These are phyloP conservation scores for Zygogramma bicolorata DNA, from an alignment of 2,888 invertebrate species.

Conservation along the genomic window DNA sequence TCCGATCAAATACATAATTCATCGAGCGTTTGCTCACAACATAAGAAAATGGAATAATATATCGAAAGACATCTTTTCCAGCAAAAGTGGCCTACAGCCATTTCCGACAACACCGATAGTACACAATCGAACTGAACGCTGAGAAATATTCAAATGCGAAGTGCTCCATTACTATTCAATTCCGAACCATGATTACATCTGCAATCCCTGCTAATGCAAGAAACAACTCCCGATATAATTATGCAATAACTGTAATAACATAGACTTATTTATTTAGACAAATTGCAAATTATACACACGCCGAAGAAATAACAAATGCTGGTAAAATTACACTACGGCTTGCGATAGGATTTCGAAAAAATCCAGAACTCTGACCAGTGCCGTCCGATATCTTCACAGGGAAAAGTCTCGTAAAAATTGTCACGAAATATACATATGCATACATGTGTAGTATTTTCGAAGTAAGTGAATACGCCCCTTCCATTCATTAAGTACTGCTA, in stretches of 20 bases:
- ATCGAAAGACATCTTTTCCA: too few species aligned
- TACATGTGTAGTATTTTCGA: too few species aligned
- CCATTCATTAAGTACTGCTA: too few species aligned
- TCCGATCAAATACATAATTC: too few species aligned
- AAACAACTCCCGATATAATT: slow-evolving; percentile 15
- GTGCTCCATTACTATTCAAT: slow-evolving; percentile 1
- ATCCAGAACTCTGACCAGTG: not conserved
- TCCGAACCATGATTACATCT: slow-evolving; percentile 14
- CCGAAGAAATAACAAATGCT: slow-evolving; percentile 20
- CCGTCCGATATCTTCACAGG: not conserved
- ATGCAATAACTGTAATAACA: slow-evolving; percentile 16
- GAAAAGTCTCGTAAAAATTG: not conserved
- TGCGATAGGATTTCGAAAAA: slow-evolving; percentile 2
- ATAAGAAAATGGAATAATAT: too few species aligned
- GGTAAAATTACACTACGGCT: slow-evolving; percentile 13
- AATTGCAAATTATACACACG: slow-evolving; percentile 21
- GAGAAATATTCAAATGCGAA: not conserved
- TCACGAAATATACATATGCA: too few species aligned
- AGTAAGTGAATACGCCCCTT: too few species aligned
- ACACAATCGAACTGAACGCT: not conserved
- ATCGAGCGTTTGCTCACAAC: too few species aligned
- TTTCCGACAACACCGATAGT: not conserved
- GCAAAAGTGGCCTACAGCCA: not conserved
- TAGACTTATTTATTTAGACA: slow-evolving; percentile 21
- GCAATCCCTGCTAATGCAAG: slow-evolving; percentile 12